Evolutionary conservation across 37 sponge, comb jelly and placozoan genomes (phyloP).

Genomic region (Halichondria panicea): DNA sequence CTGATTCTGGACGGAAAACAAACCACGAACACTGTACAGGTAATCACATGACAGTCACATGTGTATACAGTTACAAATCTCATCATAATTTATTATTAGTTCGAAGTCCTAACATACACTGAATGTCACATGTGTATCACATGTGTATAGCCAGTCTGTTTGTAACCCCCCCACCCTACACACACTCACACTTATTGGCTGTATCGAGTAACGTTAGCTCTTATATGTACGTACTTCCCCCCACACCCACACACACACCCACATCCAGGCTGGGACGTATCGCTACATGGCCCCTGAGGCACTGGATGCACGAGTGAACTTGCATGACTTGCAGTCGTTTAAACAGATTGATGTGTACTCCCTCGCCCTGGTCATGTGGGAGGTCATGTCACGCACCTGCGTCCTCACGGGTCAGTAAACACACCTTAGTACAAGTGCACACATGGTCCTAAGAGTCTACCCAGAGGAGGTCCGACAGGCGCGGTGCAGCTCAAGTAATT

Average conservation of each 20-base stretch:
- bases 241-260: not conserved
- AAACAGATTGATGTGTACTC: slow-evolving; percentile 94
- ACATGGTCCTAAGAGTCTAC: too few relatives aligned
- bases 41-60: not conserved
- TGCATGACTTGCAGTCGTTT: slow-evolving; percentile 80
- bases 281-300: slow-evolving; percentile 96
- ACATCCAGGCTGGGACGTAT: slow-evolving; percentile 80
- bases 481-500: too few relatives aligned
- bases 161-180: too few relatives aligned
- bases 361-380: slow-evolving; percentile 89
- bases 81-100: not conserved
- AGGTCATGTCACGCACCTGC: slow-evolving; percentile 67
- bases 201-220: too few relatives aligned
- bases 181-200: too few relatives aligned
- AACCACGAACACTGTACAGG: slow-evolving; percentile 82
- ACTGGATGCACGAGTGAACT: slow-evolving; percentile 82
- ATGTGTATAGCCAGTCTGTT: too few relatives aligned
- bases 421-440: too few relatives aligned
- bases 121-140: too few relatives aligned
- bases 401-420: slow-evolving; percentile 13
- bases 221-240: too few relatives aligned
- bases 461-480: too few relatives aligned
- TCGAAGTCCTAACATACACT: too few relatives aligned
- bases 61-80: not conserved
- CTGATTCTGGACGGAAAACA: slow-evolving; percentile 58